A percentile compares a stretch with the other conserved stretches of the same genome.
Evolutionary conservation across 2,888 invertebrate species (phyloP).

Genomic region (Lysandra coridon): DNA sequence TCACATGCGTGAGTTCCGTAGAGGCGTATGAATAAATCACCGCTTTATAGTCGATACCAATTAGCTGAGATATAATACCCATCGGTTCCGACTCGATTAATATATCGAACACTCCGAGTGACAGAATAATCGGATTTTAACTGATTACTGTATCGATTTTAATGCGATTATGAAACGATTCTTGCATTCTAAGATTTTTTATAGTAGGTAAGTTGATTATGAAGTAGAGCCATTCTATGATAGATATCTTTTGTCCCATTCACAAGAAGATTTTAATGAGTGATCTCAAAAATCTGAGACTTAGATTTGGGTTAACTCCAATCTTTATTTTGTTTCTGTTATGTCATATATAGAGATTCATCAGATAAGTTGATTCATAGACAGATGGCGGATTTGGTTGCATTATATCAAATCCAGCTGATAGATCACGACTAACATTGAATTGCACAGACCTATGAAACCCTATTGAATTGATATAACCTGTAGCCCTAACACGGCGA

Average conservation of each 20-base stretch:
- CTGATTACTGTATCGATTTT: conserved; percentile 27
- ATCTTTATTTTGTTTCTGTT: background rate
- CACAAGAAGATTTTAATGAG: background rate
- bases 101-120: conserved; percentile 36
- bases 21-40: conserved; percentile 45
- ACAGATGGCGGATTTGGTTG: background rate
- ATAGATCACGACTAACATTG: no score
- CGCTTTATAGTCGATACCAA: conserved; percentile 48
- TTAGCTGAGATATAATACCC: conserved; percentile 48
- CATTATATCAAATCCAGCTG: no score
- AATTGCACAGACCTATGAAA: no score
- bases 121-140: conserved; percentile 32
- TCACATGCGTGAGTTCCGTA: conserved; percentile 38
- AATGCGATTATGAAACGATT: conserved; percentile 26
- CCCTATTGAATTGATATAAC: no score
- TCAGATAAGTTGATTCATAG: background rate
- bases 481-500: no score
- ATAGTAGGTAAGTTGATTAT: background rate
- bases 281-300: background rate
- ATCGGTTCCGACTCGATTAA: conserved; percentile 46
- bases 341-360: no score
- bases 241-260: background rate
- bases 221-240: background rate
- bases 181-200: background rate
- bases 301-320: background rate